Evolutionary conservation across 2,888 invertebrate genomes (phyloP).

Genomic region (Eilema depressum): DNA sequence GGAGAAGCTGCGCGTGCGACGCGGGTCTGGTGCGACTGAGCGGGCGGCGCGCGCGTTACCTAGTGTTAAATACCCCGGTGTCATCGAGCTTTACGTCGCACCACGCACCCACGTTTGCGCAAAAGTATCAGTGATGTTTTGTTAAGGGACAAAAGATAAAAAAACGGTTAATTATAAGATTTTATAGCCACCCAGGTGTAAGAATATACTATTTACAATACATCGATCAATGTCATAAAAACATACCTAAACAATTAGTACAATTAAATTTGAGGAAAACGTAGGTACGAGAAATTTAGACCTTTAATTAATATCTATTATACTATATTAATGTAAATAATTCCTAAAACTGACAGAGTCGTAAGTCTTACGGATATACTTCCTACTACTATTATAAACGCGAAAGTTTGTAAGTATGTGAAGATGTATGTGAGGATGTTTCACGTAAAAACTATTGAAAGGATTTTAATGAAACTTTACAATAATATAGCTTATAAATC

Average conservation of each 20-base stretch:
- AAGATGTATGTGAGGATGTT: too few relatives aligned
- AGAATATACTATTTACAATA: background rate
- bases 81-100: slow-evolving; percentile 74
- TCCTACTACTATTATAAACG: too few relatives aligned
- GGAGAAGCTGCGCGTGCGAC: slow-evolving; percentile 67
- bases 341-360: background rate
- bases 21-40: slow-evolving; percentile 76
- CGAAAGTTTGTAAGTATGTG: too few relatives aligned
- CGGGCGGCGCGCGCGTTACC: slow-evolving; percentile 72
- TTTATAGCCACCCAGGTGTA: background rate
- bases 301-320: too few relatives aligned
- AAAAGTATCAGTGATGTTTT: slow-evolving; percentile 64
- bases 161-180: background rate
- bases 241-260: background rate
- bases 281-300: background rate
- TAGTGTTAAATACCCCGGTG: slow-evolving; percentile 83
- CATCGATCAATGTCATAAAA: background rate
- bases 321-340: too few relatives aligned
- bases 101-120: slow-evolving; percentile 72
- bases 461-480: too few relatives aligned
- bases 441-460: too few relatives aligned
- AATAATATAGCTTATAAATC: too few relatives aligned
- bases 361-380: background rate
- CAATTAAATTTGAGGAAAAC: background rate
- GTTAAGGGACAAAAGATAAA: slow-evolving; percentile 56